Percentiles rank a stretch among this genome's conserved stretches.
These are phyloP conservation scores for Poeciliopsis occidentalis DNA, from an alignment of 2,113 vertebrate species.

Conservation along the genomic window DNA sequence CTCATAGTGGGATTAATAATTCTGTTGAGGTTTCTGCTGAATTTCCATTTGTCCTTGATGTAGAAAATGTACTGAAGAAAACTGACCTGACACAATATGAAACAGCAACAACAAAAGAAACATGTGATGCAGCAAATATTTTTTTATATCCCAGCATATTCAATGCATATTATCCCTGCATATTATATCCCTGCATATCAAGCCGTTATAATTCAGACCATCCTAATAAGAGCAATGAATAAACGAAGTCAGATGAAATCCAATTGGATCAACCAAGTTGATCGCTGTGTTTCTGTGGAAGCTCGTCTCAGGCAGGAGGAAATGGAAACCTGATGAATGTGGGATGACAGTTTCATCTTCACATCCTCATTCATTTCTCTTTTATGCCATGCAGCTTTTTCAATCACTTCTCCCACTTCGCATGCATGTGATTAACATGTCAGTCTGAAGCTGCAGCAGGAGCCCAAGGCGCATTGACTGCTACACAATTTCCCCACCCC, in stretches of 20 bases:
- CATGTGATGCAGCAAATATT: too few species aligned
- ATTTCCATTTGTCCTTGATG: too few species aligned
- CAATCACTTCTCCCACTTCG: slow-evolving; percentile 9
- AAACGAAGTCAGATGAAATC: not conserved
- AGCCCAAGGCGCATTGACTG: not conserved
- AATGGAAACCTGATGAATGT: not conserved
- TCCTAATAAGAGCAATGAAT: not conserved
- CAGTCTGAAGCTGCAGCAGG: not conserved
- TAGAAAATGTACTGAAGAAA: too few species aligned
- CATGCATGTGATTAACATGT: slow-evolving; percentile 20
- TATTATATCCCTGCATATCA: too few species aligned
- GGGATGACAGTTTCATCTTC: not conserved
- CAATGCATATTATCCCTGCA: too few species aligned
- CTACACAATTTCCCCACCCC: not conserved
- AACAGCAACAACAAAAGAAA: too few species aligned
- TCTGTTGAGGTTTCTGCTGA: too few species aligned
- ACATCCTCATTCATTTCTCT: slow-evolving; percentile 1
- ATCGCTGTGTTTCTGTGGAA: not conserved
- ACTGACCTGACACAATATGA: too few species aligned
- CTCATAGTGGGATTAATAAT: too few species aligned
- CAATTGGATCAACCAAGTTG: not conserved
- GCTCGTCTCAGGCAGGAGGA: not conserved
- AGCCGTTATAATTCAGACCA: too few species aligned
- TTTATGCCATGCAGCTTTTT: not conserved
- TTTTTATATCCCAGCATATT: too few species aligned